Conservation (phyloP, 2,113 vertebrate genomes). For the Alosa alosa region DNA sequence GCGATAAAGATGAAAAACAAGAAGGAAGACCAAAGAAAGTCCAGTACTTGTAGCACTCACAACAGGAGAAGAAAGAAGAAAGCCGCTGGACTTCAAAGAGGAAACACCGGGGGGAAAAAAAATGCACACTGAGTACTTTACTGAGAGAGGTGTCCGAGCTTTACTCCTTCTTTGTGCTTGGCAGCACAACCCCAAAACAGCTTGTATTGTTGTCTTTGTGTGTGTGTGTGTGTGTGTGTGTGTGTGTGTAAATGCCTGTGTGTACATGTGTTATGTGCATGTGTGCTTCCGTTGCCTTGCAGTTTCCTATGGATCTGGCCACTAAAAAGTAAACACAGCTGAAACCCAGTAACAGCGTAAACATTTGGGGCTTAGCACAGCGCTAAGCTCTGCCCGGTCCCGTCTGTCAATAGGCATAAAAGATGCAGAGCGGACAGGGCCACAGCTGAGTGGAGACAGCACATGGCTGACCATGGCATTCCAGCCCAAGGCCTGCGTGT, state of each 20-base stretch:
- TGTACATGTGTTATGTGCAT: background rate
- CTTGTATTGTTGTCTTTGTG: background rate
- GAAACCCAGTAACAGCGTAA: background rate
- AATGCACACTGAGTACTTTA: background rate
- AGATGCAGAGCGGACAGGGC: background rate
- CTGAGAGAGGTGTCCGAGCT: background rate
- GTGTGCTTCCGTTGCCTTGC: background rate
- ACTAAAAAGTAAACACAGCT: background rate
- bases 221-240: background rate
- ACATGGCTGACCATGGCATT: background rate
- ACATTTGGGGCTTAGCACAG: background rate
- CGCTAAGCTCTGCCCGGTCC: background rate
- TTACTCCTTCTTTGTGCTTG: background rate
- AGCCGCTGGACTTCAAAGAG: slow-evolving; percentile 1
- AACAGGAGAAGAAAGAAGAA: background rate
- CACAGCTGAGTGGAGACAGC: background rate
- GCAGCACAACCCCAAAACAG: background rate
- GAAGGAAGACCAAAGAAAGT: background rate
- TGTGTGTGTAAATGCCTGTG: background rate
- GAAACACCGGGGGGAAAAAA: background rate
- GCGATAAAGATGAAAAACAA: slow-evolving; percentile 12
- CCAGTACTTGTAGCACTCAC: background rate
- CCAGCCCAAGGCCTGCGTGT: background rate
- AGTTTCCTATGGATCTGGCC: background rate
- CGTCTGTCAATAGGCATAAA: background rate